phyloP scores from a whole-genome alignment of 1,140 invertebrate genomes.

The Orchesella cincta region DNA sequence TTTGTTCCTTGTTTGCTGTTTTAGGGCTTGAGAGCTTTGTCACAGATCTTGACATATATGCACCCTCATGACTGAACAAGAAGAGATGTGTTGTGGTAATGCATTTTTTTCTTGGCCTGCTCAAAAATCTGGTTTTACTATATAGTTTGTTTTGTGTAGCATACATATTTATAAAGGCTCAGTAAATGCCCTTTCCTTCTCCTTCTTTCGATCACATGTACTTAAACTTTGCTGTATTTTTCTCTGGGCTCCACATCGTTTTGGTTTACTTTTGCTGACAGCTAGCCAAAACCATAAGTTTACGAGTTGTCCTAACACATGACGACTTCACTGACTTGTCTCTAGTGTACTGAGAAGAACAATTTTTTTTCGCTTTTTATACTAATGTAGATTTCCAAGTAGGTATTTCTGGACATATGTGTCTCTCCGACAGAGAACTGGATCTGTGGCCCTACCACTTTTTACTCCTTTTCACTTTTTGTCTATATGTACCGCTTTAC shows the following conservation, averaged over 20 bases:
- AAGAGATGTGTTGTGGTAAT: slow-evolving; percentile 16
- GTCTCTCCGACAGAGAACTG: neutral
- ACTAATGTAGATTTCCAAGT: neutral
- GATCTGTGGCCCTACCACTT: neutral
- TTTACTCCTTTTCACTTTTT: neutral
- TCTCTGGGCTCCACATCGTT: slow-evolving; percentile 13
- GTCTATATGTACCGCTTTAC: neutral
- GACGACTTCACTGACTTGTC: slow-evolving; percentile 11
- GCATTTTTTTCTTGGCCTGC: neutral
- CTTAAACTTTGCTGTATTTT: neutral
- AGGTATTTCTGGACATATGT: neutral
- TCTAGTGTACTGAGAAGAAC: neutral
- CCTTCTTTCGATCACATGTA: neutral
- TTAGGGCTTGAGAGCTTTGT: slow-evolving; percentile 26
- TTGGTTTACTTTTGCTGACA: slow-evolving; percentile 26
- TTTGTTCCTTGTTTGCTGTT: slow-evolving; percentile 12
- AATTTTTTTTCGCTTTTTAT: neutral
- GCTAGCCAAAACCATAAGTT: slow-evolving; percentile 21
- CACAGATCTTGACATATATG: slow-evolving; percentile 23
- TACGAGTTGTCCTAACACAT: slow-evolving; percentile 20
- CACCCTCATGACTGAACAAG: neutral
- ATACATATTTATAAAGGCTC: too few species aligned
- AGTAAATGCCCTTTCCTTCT: neutral
- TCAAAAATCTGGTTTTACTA: neutral
- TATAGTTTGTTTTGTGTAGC: neutral